Base-by-base conservation (phyloP, 2,113 vertebrate species). In the Peromyscus californicus region DNA sequence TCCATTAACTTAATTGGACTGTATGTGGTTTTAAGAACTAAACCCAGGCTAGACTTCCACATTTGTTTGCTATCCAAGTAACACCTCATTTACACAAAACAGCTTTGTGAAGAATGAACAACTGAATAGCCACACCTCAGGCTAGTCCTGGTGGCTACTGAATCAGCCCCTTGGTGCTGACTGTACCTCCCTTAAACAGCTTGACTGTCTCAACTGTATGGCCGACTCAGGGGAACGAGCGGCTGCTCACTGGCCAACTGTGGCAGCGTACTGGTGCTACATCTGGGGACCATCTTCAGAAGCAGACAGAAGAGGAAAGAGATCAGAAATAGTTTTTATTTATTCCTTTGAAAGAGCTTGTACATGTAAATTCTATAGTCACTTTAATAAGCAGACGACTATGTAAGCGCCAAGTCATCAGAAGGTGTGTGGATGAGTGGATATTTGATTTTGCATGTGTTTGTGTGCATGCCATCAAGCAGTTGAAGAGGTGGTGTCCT, bases 91-190 rank as follows among this genome's bases (percentile, higher is more conserved):
- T 65, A 70, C 54, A 39, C 90, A 80, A 91, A 3, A 51, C 21
- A 88, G 84, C 69, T 65, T 96, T 45, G 72, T 95, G 39, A 96
- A 63, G 90, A 95, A 83, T n/a, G 69, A 94, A 65, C 33, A 86
- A 89, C 5, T 29, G 36, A 61, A 79, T 3, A 89, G 48, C 31
- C 31, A 69, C 17, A 69, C 42, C 69, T 63, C 12, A 31, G 89
- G 65, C n/a, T 74, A 7, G 63, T 42, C 17, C 84, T 63, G 12
- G 63, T 57, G 19, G n/a, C 88, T 26, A 42, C 24, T 2, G 33
- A 89, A 90, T 82, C 5, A 16, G 63, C 13, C 5, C 36, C 75
- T 67, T 9, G 9, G 39, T 26, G 13, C 54, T 39, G 63, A 67
- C 22, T n/a, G 65, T 3, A 17, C 31, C 3, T 4, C 65, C 22